Base-by-base conservation (phyloP, 2,797 vertebrate species). In the Lagodon rhomboides region DNA sequence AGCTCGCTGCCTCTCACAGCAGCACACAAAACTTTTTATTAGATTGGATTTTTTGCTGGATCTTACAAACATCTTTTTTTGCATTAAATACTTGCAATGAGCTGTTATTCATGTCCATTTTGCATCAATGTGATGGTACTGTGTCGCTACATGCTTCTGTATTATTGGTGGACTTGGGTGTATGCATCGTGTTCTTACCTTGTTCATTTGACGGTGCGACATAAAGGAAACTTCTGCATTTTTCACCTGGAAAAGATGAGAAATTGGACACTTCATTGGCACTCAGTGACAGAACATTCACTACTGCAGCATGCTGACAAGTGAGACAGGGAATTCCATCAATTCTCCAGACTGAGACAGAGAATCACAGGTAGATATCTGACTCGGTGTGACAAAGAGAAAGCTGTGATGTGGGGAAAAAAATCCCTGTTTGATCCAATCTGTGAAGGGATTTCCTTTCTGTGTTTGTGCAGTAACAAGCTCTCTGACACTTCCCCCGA, bases 191-290 rank as follows among this genome's bases (percentile, higher is more conserved):
- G 3, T 51, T 70, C 93, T 85, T 93, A 98, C 97, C 97, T 97
- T 93, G 93, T 88, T 97, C 97, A 61, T 96, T 92, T 67, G 95
- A 89, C 74, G 97, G 96, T 30, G 97, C 96, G 22, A 98, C 94
- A 25, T 95, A 94, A 70, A 98, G 93, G 87, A 98, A 98, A 87
- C 95, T 97, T 91, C 97, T 93, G 87, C 97, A 98, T 53, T 94
- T 96, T 82, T 98, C 97, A 82, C 96, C 97, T 98, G 91, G 27
- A 90, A 95, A 77, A 89, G 71, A 87, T 59, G 1, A 13, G 2
- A 86, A 74, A 86, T 66, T 4, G 64, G 20, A 80, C 25, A 72
- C 44, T 62, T 59, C 43, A 75, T 6, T 64, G 25, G 68, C 67
- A 51, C 38, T 46, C 6, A 12, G 15, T 56, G 44, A 50, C 49